Evolutionary conservation across 2,113 vertebrate genomes (phyloP).

Genomic region (Oxyruncus cristatus): DNA sequence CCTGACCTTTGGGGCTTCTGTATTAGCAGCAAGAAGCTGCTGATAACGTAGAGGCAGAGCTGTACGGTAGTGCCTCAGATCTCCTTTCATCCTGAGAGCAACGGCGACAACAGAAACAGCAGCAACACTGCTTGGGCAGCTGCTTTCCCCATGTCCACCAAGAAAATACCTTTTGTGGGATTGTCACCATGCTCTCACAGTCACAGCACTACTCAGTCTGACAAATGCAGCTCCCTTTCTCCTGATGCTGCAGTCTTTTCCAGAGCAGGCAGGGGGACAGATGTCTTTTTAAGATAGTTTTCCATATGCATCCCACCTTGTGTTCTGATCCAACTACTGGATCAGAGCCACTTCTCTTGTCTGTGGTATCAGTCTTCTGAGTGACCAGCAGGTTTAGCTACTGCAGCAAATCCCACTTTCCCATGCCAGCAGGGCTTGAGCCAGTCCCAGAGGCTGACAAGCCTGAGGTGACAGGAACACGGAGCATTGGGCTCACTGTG

Average conservation of each 20-base stretch:
- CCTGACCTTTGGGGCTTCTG: not conserved
- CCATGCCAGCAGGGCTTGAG: not conserved
- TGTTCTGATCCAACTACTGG: not conserved
- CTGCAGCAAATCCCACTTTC: not conserved
- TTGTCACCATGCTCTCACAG: not conserved
- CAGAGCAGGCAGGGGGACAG: not conserved
- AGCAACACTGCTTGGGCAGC: not conserved
- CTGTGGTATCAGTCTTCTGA: not conserved
- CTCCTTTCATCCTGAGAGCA: not conserved
- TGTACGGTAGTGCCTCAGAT: not conserved
- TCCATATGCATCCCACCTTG: not conserved
- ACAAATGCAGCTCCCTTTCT: not conserved
- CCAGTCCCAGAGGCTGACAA: not conserved
- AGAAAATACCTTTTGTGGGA: not conserved
- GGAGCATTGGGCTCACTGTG: not conserved
- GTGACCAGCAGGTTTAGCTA: not conserved
- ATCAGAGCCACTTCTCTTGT: not conserved
- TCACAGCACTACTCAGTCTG: not conserved
- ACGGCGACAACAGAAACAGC: not conserved
- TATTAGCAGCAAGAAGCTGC: not conserved
- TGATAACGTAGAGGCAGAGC: not conserved
- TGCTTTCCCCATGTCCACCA: not conserved
- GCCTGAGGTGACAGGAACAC: not conserved
- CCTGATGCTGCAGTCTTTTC: not conserved
- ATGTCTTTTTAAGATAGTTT: not conserved